A percentile compares a stretch with the other conserved stretches of the same genome.
phyloP scores from a whole-genome alignment of 2,888 invertebrate genomes.

The Drosophila leonis region DNA sequence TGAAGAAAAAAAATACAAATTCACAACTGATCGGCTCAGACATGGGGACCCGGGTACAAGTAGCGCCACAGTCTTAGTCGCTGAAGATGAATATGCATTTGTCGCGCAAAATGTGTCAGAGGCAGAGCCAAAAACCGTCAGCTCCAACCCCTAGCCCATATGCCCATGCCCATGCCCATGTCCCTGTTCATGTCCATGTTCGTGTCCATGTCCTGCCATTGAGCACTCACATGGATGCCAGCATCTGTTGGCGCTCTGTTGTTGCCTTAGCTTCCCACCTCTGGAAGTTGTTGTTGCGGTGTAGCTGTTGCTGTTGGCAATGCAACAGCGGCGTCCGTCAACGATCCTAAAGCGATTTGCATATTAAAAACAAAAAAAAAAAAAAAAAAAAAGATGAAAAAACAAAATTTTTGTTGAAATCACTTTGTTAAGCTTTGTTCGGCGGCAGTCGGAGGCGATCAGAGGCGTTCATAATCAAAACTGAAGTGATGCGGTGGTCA shows the following conservation, averaged over 20 bases:
- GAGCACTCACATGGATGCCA: conserved; percentile 19
- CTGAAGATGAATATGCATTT: conserved; percentile 61
- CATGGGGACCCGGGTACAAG: conserved; percentile 37
- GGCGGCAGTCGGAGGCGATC: conserved; percentile 67
- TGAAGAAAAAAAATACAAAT: conserved; percentile 25
- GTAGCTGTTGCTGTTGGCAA: conserved; percentile 28
- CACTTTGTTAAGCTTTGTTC: conserved; percentile 77
- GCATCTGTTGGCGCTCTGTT: conserved; percentile 58
- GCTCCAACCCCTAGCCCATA: background rate
- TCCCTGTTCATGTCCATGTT: conserved; percentile 42
- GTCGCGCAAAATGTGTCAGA: conserved; percentile 53
- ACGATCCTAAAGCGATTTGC: conserved; percentile 77
- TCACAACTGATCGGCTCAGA: conserved; percentile 61
- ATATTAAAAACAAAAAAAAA: conserved; percentile 55
- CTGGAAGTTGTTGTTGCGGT: conserved; percentile 20
- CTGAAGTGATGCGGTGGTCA: conserved; percentile 67
- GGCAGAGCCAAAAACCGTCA: conserved; percentile 15
- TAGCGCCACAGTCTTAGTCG: conserved; percentile 62
- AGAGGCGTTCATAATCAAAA: conserved; percentile 79
- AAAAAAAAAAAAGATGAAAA: conserved; percentile 26
- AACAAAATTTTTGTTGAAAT: conserved; percentile 60
- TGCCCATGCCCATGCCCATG: conserved; percentile 25
- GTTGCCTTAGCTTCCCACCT: conserved; percentile 23
- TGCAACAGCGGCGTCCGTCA: conserved; percentile 76
- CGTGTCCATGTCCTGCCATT: conserved; percentile 48